These are phyloP conservation scores for Cabera pusaria DNA, from an alignment of 2,888 invertebrate species.

Conservation along the genomic window DNA sequence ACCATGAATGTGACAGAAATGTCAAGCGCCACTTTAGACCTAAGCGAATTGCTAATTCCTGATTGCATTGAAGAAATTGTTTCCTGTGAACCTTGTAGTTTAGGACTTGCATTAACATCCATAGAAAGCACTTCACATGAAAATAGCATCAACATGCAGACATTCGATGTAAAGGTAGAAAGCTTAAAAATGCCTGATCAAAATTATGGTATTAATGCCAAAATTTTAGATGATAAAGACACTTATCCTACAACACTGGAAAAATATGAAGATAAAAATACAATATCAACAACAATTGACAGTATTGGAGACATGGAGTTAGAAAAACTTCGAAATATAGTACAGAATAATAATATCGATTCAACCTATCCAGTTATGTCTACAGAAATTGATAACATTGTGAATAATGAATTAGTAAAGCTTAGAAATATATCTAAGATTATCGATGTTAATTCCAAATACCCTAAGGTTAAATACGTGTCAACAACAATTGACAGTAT, in stretches of 20 bases:
- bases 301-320: slow-evolving; percentile 41
- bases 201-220: too few relatives aligned
- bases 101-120: slow-evolving; percentile 33
- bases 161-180: slow-evolving; percentile 1
- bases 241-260: slow-evolving; percentile 24
- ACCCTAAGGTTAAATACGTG: too few relatives aligned
- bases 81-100: slow-evolving; percentile 56
- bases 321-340: too few relatives aligned
- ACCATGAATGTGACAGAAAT: slow-evolving; percentile 47
- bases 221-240: too few relatives aligned
- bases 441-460: too few relatives aligned
- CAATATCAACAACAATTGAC: slow-evolving; percentile 37
- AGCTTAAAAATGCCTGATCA: slow-evolving; percentile 9
- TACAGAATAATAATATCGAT: too few relatives aligned
- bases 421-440: too few relatives aligned
- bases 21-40: slow-evolving; percentile 41
- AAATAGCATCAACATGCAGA: slow-evolving; percentile 7
- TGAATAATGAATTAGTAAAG: too few relatives aligned
- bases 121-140: slow-evolving; percentile 20
- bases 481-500: too few relatives aligned
- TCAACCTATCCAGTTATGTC: too few relatives aligned
- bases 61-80: slow-evolving; percentile 55
- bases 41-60: slow-evolving; percentile 43
- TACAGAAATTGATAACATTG: too few relatives aligned
- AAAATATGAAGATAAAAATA: slow-evolving; percentile 19